Conservation (phyloP, 2,113 vertebrate species). For the Silurus meridionalis region DNA sequence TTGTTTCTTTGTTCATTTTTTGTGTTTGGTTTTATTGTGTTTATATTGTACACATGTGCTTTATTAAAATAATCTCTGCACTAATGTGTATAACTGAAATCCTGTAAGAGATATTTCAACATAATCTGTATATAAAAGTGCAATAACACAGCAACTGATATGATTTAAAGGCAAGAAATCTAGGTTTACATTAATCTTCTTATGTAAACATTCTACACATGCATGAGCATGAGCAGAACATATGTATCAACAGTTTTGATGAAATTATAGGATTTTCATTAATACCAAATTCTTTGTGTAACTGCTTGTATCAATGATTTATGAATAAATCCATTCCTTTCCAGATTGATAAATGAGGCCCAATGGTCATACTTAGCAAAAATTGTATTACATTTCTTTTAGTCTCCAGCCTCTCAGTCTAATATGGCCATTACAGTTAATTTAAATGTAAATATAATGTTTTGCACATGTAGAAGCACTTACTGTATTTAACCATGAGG, state of each 20-base stretch:
- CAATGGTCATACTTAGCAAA: background rate
- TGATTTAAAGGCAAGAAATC: background rate
- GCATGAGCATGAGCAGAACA: background rate
- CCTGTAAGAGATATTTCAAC: background rate
- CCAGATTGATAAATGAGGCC: background rate
- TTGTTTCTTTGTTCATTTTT: no score
- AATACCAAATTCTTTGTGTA: background rate
- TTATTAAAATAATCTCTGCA: no score
- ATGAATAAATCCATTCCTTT: slow-evolving; percentile 22
- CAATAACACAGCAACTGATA: background rate
- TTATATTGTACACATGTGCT: no score
- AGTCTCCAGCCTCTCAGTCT: background rate
- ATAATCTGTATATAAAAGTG: background rate
- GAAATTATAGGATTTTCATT: background rate
- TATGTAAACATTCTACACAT: background rate
- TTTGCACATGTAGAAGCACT: background rate
- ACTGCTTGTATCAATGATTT: background rate
- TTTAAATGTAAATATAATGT: background rate
- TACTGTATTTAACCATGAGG: background rate
- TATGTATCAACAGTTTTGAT: background rate
- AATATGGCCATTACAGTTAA: background rate
- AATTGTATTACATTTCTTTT: background rate
- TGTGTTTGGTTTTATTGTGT: no score
- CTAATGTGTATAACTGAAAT: background rate
- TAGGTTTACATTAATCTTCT: background rate